Conservation (phyloP, 2,797 vertebrate genomes). For the Sebastes kiyomatsui region DNA sequence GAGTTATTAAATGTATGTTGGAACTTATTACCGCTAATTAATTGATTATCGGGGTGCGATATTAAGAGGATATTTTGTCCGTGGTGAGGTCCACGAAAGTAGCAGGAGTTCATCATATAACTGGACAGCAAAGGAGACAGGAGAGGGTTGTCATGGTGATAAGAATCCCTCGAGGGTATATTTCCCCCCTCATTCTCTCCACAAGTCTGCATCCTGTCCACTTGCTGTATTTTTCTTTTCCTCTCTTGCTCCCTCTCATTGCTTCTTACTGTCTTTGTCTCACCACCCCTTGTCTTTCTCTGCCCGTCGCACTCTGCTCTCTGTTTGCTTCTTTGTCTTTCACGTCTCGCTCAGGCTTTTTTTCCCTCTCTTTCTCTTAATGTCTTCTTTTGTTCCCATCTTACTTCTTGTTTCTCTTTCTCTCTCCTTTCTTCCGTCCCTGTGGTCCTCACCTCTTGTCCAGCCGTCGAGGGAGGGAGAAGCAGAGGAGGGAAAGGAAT, state of each 20-base stretch:
- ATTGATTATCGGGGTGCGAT: background rate
- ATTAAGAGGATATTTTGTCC: conserved; percentile 14
- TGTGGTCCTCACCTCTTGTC: conserved; percentile 77
- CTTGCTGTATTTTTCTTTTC: conserved; percentile 39
- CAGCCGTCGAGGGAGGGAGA: conserved; percentile 66
- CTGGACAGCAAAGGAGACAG: conserved; percentile 67
- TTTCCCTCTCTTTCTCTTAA: conserved; percentile 39
- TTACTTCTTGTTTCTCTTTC: conserved; percentile 52
- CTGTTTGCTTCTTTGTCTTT: conserved; percentile 41
- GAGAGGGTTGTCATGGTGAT: conserved; percentile 76
- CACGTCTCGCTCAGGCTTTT: conserved; percentile 5
- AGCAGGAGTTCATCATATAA: conserved; percentile 59
- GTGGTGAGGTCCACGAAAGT: conserved; percentile 38
- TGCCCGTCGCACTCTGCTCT: conserved; percentile 24
- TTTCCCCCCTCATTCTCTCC: conserved; percentile 52
- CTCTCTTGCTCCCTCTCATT: conserved; percentile 3
- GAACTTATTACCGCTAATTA: background rate
- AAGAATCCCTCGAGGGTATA: conserved; percentile 60
- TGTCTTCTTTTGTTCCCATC: conserved; percentile 58
- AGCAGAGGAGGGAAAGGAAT: conserved; percentile 77
- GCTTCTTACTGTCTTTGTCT: conserved; percentile 42
- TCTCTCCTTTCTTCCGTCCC: conserved; percentile 59
- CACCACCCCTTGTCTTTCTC: conserved; percentile 13
- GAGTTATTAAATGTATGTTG: background rate
- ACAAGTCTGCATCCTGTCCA: conserved; percentile 60